Evolutionary conservation across 2,888 invertebrate genomes (phyloP).

Genomic region (Leptopilina drosophilae): DNA sequence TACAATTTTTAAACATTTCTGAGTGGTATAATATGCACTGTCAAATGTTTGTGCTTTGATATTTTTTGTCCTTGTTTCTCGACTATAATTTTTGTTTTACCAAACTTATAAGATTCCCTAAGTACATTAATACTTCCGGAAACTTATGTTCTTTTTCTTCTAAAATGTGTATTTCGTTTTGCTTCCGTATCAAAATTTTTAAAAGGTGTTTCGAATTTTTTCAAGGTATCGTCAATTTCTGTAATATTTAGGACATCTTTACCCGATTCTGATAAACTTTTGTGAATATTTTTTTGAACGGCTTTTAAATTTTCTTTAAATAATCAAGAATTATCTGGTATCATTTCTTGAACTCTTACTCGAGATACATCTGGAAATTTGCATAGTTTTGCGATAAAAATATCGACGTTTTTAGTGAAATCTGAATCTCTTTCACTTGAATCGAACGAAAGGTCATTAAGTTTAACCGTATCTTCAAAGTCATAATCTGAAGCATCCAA

Average conservation of each 20-base stretch:
- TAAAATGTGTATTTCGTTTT: too few species aligned
- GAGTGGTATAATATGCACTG: constrained; percentile 43
- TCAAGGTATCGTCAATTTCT: constrained; percentile 2
- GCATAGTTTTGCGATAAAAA: constrained; percentile 4
- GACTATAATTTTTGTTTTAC: background rate
- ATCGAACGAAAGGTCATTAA: background rate
- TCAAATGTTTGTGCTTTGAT: background rate
- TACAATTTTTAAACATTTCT: constrained; percentile 41
- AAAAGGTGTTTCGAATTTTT: constrained; percentile 11
- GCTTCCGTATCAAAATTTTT: too few species aligned
- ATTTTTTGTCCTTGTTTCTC: constrained; percentile 15
- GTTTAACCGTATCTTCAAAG: background rate
- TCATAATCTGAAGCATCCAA: background rate
- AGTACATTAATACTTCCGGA: too few species aligned
- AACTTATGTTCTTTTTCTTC: too few species aligned
- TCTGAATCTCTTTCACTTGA: background rate
- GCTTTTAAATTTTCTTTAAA: constrained; percentile 29
- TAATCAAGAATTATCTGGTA: background rate
- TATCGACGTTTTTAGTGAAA: background rate
- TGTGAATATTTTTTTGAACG: background rate
- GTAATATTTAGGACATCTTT: constrained; percentile 1
- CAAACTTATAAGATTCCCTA: background rate
- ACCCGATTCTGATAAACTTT: background rate
- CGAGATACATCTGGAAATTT: background rate
- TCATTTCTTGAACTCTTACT: background rate